Percentiles rank a stretch among this genome's conserved stretches.
Conservation (phyloP, 2,888 invertebrate species). For the Hypselothyrea guttata region DNA sequence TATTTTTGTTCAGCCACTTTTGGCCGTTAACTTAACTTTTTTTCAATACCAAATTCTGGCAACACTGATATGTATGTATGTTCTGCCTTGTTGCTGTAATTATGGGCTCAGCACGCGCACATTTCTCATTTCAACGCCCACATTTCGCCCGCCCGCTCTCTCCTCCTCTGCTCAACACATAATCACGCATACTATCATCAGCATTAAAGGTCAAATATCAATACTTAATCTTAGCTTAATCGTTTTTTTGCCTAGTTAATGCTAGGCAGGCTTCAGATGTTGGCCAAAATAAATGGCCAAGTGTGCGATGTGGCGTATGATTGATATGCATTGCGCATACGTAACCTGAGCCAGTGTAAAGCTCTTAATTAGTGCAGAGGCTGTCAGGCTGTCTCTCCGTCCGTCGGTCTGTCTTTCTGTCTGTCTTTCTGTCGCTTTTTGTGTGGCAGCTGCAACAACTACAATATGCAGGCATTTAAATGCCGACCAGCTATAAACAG, state of each 20-base stretch:
- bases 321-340: conserved; percentile 36
- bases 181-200: conserved; percentile 44
- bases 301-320: conserved; percentile 21
- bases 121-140: conserved; percentile 14
- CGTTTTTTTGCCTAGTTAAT: not conserved
- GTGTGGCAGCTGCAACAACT: not conserved
- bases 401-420: not conserved
- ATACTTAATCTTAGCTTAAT: conserved; percentile 5
- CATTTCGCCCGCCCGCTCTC: conserved; percentile 4
- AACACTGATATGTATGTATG: too few relatives aligned
- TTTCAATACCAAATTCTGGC: not conserved
- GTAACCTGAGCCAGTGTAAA: conserved; percentile 25
- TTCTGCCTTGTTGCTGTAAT: conserved; percentile 53
- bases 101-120: conserved; percentile 32
- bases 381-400: not conserved
- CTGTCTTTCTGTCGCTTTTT: not conserved
- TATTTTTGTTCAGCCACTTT: too few relatives aligned
- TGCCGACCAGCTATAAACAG: conserved; percentile 69
- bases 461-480: conserved; percentile 49
- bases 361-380: conserved; percentile 24
- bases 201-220: conserved; percentile 59
- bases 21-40: conserved; percentile 22
- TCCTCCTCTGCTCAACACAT: not conserved
- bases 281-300: not conserved
- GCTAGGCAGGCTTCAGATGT: not conserved